Percentiles rank a stretch among this genome's conserved stretches.
These are phyloP conservation scores for Dioctria rufipes DNA, from an alignment of 2,888 invertebrate genomes.

Conservation along the genomic window DNA sequence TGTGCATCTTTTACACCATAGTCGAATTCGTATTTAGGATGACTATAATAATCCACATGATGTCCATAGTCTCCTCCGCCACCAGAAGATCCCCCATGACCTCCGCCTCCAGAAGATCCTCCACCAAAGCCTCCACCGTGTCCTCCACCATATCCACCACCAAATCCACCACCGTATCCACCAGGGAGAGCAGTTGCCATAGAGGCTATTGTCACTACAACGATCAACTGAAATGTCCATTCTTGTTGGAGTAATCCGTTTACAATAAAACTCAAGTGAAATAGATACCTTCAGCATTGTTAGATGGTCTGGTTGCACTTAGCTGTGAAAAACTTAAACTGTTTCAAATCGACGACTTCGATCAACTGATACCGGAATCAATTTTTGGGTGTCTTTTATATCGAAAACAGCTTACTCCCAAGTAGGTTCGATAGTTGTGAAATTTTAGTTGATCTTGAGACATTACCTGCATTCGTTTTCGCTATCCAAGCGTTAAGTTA, in stretches of 20 bases:
- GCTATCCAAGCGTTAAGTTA: conserved; percentile 17
- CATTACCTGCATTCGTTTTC: conserved; percentile 25
- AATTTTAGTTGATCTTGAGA: conserved; percentile 34
- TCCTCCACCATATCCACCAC: conserved; percentile 1
- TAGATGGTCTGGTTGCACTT: conserved; percentile 5
- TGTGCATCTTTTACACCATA: conserved; percentile 73
- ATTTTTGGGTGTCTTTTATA: conserved; percentile 35
- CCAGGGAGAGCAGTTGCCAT: background rate
- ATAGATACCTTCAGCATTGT: conserved; percentile 7
- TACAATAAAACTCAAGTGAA: too few relatives aligned
- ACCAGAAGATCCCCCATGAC: background rate
- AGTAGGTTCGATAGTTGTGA: background rate
- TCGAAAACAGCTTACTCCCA: background rate
- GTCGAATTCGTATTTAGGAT: conserved; percentile 72
- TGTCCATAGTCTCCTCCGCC: conserved; percentile 61
- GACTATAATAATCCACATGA: conserved; percentile 70
- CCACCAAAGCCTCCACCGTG: background rate
- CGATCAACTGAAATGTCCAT: background rate
- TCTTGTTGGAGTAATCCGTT: too few relatives aligned
- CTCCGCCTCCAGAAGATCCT: background rate
- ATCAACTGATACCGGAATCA: conserved; percentile 24
- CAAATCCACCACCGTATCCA: background rate
- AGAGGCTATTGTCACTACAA: background rate
- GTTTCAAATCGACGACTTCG: background rate
- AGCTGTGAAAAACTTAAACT: background rate